Conservation (phyloP, 2,113 vertebrate genomes). For the Saguinus midas region DNA sequence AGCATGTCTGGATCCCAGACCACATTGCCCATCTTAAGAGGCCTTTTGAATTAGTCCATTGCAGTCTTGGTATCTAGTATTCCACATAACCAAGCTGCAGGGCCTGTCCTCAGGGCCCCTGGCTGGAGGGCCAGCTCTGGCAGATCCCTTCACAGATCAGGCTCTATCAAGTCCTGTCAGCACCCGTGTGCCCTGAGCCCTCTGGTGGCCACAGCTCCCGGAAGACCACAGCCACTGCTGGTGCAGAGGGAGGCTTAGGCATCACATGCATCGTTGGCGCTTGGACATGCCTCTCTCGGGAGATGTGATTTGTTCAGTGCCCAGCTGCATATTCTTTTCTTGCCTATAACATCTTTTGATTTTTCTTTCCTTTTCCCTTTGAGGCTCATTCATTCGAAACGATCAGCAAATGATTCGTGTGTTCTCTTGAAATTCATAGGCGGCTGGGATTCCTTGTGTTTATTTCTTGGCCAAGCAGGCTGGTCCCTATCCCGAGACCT, state of each 20-base stretch:
- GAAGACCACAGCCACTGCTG: background rate
- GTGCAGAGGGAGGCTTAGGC: too few relatives aligned
- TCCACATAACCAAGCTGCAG: background rate
- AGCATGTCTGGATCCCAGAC: background rate
- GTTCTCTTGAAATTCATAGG: conserved; percentile 62
- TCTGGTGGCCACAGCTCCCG: background rate
- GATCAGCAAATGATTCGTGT: conserved; percentile 52
- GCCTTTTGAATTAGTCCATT: background rate
- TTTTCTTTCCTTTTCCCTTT: conserved; percentile 64
- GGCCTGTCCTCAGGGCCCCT: background rate
- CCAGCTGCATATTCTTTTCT: conserved; percentile 40
- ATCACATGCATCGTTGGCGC: background rate
- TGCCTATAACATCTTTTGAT: conserved; percentile 30
- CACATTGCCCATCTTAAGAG: background rate
- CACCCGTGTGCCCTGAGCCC: background rate
- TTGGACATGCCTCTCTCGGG: background rate
- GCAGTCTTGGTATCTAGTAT: too few relatives aligned
- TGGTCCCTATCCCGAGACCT: background rate
- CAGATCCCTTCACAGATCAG: background rate
- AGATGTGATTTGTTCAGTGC: conserved; percentile 46
- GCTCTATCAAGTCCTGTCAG: background rate
- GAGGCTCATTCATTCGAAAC: conserved; percentile 57
- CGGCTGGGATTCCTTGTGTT: conserved; percentile 32
- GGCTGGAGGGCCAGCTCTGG: background rate
- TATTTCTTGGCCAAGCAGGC: rapidly evolving